Evolutionary conservation across 2,797 vertebrate species (phyloP).

Genomic region (Hypotaenidia philippensis): DNA sequence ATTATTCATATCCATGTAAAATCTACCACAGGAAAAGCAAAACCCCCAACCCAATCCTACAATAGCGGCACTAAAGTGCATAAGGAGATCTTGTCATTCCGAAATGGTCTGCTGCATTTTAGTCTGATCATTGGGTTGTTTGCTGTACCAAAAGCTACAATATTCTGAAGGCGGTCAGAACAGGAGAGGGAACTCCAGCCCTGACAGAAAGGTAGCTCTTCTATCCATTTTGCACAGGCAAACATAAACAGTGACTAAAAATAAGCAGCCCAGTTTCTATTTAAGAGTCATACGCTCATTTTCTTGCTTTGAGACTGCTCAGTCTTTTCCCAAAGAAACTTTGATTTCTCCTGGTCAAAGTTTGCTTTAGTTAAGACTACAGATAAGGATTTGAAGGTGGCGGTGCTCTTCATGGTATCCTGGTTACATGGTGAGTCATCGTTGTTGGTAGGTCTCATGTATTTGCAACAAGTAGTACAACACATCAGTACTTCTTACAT

Average conservation of each 20-base stretch:
- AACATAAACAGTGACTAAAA: background rate
- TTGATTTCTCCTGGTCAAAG: background rate
- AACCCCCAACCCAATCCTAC: background rate
- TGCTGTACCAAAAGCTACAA: background rate
- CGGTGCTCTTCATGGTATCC: background rate
- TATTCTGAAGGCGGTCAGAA: background rate
- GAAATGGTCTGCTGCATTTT: background rate
- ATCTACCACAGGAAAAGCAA: constrained; percentile 16
- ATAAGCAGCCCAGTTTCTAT: background rate
- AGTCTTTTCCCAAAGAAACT: background rate
- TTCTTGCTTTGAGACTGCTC: background rate
- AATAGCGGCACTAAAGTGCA: background rate
- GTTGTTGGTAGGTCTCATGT: background rate
- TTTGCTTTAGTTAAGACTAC: background rate
- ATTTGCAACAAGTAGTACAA: background rate
- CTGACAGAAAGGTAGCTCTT: background rate
- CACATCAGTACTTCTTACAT: background rate
- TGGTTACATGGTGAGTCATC: background rate
- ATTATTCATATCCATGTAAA: background rate
- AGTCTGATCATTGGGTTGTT: background rate
- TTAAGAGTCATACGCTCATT: background rate
- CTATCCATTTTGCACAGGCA: background rate
- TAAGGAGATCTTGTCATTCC: background rate
- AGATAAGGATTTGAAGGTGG: background rate
- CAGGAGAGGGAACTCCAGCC: background rate